A percentile compares a stretch with the other conserved stretches of the same genome.
Evolutionary conservation across 2,888 invertebrate species (phyloP).

Genomic region (Eucera pruinosa): DNA sequence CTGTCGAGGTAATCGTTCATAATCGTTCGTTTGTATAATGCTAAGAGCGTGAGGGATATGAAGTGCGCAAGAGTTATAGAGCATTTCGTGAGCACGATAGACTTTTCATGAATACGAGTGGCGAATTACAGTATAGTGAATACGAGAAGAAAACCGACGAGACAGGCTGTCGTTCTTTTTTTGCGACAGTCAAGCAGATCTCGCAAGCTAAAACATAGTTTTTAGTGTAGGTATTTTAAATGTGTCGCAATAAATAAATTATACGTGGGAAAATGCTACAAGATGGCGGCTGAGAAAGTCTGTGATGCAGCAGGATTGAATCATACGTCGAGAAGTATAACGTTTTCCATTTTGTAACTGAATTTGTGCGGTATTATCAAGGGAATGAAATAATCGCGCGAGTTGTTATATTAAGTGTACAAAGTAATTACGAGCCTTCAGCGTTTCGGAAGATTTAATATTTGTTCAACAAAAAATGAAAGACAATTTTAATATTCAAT

Average conservation of each 20-base stretch:
- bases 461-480: too few relatives aligned
- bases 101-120: not conserved
- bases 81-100: not conserved
- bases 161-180: not conserved
- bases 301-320: not conserved
- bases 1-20: constrained; percentile 40
- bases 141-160: not conserved
- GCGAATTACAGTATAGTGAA: not conserved
- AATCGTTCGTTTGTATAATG: constrained; percentile 43
- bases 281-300: not conserved
- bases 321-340: constrained; percentile 32
- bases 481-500: too few relatives aligned
- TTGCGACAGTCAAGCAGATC: not conserved
- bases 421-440: too few relatives aligned
- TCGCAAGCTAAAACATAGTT: constrained; percentile 38
- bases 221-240: constrained; percentile 51
- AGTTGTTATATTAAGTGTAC: too few relatives aligned
- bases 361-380: too few relatives aligned
- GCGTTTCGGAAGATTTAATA: too few relatives aligned
- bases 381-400: too few relatives aligned
- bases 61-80: too few relatives aligned
- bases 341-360: too few relatives aligned
- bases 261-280: not conserved
- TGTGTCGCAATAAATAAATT: constrained; percentile 56
- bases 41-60: constrained; percentile 8